Evolutionary conservation across 2,113 vertebrate genomes (phyloP), one percentile per base, ranked within the genome.

Genomic region (Malurus melanocephalus): DNA sequence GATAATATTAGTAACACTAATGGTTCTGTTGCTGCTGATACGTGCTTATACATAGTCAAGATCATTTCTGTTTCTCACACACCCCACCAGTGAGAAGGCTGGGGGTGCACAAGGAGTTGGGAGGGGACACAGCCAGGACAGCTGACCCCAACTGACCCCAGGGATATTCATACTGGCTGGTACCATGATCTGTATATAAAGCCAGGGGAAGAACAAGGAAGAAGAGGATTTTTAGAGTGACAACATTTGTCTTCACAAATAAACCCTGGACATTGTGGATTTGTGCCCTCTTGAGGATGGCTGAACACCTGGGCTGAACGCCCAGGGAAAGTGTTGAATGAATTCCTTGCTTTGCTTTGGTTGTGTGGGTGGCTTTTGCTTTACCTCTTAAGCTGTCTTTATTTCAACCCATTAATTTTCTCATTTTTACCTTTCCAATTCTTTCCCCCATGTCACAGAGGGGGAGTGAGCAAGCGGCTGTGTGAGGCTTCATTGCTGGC

Each of bases 81-180:
- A 38, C 10, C 8, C 9, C 35, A 49, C 32, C 23, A 59, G 6
- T 0, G 0, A 66, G 23, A 7, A 15, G 7, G 4, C 8, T n/a
- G 38, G 32, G 9, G 4, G 2, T 57, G 6, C 15, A 45, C 11
- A 32, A 64, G 32, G 18, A 43, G 1, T 4, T 45, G 7, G 22
- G 22, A 80, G 18, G 10, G 8, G 32, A 16, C 8, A 28, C 15
- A 23, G 53, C 6, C 17, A 35, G 45, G 17, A 35, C 13, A 43
- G n/a, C 20, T 77, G 38, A 89, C 16, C 15, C 22, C 19, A 51
- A 1, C 4, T 30, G 43, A 57, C 13, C 11, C 13, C 21, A 45
- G 20, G 38, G 19, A 40, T n/a, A 33, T 28, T 28, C 55, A 5
- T 45, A 33, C 5, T 16, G 13, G 18, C 13, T 51, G 27, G 8